Conservation (phyloP, 2,113 vertebrate species). For the Osmerus mordax region DNA sequence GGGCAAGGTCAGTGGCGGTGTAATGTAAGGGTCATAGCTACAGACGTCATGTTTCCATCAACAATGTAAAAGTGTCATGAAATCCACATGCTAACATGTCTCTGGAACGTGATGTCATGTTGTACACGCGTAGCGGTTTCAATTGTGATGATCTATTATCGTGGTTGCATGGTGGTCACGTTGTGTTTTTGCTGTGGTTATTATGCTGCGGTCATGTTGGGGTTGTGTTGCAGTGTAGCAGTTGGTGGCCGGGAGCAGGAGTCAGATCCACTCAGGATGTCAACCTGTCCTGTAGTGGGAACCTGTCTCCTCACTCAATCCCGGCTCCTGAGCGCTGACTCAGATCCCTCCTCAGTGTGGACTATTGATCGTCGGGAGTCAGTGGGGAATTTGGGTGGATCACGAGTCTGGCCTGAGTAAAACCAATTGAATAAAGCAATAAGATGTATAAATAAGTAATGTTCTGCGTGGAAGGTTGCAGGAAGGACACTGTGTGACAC, state of each 20-base stretch:
- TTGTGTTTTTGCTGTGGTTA: no score
- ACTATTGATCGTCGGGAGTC: conserved; percentile 60
- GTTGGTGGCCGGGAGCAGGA: conserved; percentile 15
- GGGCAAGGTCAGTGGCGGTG: neutral
- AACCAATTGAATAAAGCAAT: conserved; percentile 70
- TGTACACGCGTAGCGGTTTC: no score
- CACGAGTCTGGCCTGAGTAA: conserved; percentile 40
- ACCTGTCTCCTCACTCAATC: conserved; percentile 43
- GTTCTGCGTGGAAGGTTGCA: conserved; percentile 49
- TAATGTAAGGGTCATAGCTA: no score
- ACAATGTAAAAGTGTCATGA: no score
- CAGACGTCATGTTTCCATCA: conserved; percentile 2
- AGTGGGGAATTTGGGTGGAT: conserved; percentile 56
- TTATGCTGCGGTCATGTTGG: neutral
- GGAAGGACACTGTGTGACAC: conserved; percentile 48
- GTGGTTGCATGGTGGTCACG: no score
- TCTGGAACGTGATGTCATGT: no score
- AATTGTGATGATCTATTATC: no score
- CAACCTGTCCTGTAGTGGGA: conserved; percentile 31
- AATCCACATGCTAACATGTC: no score
- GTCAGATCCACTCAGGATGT: conserved; percentile 46
- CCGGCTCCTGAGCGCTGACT: conserved; percentile 37
- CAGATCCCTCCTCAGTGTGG: conserved; percentile 37
- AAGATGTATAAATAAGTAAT: conserved; percentile 70
- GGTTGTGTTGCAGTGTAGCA: neutral